phyloP scores from a whole-genome alignment of 2,113 vertebrate genomes.

The Pitta sordida region DNA sequence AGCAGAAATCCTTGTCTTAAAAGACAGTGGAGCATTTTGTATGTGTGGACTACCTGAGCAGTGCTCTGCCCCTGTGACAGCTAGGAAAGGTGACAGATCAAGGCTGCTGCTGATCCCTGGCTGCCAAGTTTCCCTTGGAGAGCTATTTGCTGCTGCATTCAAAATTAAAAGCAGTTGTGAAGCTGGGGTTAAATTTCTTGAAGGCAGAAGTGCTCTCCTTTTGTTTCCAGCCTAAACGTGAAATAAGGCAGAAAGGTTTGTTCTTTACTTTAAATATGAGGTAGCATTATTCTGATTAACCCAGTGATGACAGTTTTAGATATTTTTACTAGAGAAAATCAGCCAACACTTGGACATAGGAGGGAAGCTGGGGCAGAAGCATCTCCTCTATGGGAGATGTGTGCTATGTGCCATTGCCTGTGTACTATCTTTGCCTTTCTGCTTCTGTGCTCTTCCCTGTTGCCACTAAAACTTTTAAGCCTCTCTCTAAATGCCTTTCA shows the following conservation, averaged over 20 bases:
- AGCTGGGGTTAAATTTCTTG: not conserved
- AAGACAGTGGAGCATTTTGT: not conserved
- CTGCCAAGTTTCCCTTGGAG: not conserved
- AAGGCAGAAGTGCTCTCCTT: not conserved
- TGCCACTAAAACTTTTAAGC: not conserved
- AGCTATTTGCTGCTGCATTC: not conserved
- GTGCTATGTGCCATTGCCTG: not conserved
- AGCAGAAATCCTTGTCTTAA: not conserved
- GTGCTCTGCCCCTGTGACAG: not conserved
- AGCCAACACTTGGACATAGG: rapidly evolving
- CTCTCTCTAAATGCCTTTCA: not conserved
- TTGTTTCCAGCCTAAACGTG: not conserved
- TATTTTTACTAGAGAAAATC: not conserved
- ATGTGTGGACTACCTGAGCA: rapidly evolving
- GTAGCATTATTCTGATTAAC: not conserved
- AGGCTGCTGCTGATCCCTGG: not conserved
- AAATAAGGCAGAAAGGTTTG: not conserved
- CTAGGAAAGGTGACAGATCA: not conserved
- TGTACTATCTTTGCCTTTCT: not conserved
- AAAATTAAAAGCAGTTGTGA: not conserved
- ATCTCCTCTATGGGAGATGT: not conserved
- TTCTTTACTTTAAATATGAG: not conserved
- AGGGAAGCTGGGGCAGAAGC: not conserved
- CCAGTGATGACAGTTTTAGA: not conserved
- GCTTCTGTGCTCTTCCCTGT: not conserved